Evolutionary conservation across 2,888 invertebrate genomes (phyloP).

Genomic region (Dastarcus helophoroides): DNA sequence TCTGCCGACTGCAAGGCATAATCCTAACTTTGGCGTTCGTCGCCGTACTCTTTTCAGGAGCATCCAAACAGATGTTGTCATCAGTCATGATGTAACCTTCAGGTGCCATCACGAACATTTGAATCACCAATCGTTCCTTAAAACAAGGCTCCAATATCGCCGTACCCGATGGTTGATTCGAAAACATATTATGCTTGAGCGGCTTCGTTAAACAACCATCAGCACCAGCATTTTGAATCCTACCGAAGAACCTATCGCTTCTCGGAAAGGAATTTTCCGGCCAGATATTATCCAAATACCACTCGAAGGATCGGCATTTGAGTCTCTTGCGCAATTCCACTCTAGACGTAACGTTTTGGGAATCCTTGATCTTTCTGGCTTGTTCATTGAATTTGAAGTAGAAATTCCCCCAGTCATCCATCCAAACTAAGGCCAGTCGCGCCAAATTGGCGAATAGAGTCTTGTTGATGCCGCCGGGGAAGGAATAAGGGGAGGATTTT

Average conservation of each 20-base stretch:
- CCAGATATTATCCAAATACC: slow-evolving; percentile 94
- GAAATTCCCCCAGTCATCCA: slow-evolving; percentile 94
- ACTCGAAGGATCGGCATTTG: slow-evolving; percentile 76
- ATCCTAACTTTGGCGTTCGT: slow-evolving; percentile 49
- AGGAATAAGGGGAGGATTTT: slow-evolving; percentile 88
- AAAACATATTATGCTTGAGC: slow-evolving; percentile 44
- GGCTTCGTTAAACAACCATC: slow-evolving; percentile 53
- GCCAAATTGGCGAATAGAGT: slow-evolving; percentile 86
- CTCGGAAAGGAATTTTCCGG: slow-evolving; percentile 93
- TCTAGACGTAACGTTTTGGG: slow-evolving; percentile 53
- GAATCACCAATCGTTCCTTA: slow-evolving; percentile 45
- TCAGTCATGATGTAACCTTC: slow-evolving; percentile 73
- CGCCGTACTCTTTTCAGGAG: slow-evolving; percentile 40
- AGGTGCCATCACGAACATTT: slow-evolving; percentile 59
- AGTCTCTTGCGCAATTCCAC: slow-evolving; percentile 48
- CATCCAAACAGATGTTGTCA: slow-evolving; percentile 77
- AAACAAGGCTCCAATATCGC: slow-evolving; percentile 58
- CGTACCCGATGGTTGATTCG: slow-evolving; percentile 59
- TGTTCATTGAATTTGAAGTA: slow-evolving; percentile 77
- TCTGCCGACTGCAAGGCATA: slow-evolving; percentile 56
- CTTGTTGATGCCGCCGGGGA: slow-evolving; percentile 81
- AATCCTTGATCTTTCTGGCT: slow-evolving; percentile 46
- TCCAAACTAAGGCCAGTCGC: slow-evolving; percentile 91
- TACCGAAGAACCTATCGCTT: slow-evolving; percentile 78
- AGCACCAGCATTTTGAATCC: slow-evolving; percentile 46